A percentile compares a stretch with the other conserved stretches of the same genome.
These are phyloP conservation scores for Leptoteleia sp. DNA, from an alignment of 1,140 invertebrate genomes.

Conservation along the genomic window DNA sequence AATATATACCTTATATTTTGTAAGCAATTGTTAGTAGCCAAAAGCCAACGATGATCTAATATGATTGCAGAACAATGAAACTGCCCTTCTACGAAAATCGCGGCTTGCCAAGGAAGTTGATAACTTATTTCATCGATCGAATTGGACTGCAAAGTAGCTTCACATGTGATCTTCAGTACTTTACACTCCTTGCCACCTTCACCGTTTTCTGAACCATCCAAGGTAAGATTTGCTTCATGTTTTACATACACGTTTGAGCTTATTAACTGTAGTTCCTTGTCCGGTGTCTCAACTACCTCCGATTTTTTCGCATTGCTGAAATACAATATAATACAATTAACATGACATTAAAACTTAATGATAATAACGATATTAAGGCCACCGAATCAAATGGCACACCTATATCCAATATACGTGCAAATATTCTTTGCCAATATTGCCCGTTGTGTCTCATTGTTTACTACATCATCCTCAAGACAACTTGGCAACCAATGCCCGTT, in stretches of 20 bases:
- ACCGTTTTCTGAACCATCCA: no score
- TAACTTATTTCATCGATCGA: constrained; percentile 68
- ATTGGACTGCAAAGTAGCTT: constrained; percentile 68
- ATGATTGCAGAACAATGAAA: constrained; percentile 85
- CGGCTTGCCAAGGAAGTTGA: constrained; percentile 86
- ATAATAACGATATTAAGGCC: no score
- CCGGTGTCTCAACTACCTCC: background rate
- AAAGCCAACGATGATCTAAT: constrained; percentile 84
- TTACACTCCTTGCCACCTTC: background rate
- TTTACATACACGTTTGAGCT: no score
- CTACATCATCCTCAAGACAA: constrained; percentile 79
- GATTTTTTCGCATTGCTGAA: constrained; percentile 14
- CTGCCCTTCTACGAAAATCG: constrained; percentile 85
- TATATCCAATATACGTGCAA: constrained; percentile 85
- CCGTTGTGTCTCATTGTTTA: constrained; percentile 69
- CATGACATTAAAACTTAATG: no score
- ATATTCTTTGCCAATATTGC: constrained; percentile 70
- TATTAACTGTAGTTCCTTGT: no score
- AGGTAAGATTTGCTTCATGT: background rate
- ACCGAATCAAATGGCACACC: constrained; percentile 69
- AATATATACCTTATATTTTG: constrained; percentile 80
- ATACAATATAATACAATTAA: background rate
- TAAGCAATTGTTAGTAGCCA: constrained; percentile 83
- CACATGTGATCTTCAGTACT: constrained; percentile 52
- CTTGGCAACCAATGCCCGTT: constrained; percentile 84